phyloP scores from a whole-genome alignment of 2,888 invertebrate species.

The Drosophila borborema region DNA sequence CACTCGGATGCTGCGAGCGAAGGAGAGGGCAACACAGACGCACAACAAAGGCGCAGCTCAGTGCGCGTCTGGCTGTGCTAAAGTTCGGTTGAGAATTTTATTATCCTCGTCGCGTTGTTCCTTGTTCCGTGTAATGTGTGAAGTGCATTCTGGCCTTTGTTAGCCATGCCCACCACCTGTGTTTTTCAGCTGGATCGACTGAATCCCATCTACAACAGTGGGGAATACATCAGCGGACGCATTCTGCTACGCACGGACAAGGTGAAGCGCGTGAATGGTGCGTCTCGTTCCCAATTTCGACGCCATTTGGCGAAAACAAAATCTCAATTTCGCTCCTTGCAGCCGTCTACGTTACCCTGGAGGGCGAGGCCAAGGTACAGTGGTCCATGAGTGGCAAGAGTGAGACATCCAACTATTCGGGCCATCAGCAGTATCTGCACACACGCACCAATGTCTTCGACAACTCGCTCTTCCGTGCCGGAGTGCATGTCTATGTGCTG shows the following conservation, averaged over 20 bases:
- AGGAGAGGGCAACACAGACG: slow-evolving; percentile 36
- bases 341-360: slow-evolving; percentile 82
- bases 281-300: slow-evolving; percentile 18
- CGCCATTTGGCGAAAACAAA: background rate
- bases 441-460: slow-evolving; percentile 80
- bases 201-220: slow-evolving; percentile 79
- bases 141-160: slow-evolving; percentile 21
- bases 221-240: slow-evolving; percentile 80
- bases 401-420: slow-evolving; percentile 80
- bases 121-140: slow-evolving; percentile 49
- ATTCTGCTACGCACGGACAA: slow-evolving; percentile 80
- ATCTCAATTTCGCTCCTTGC: slow-evolving; percentile 7
- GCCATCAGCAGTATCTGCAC: slow-evolving; percentile 82
- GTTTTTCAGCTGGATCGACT: slow-evolving; percentile 82
- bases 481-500: slow-evolving; percentile 90
- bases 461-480: slow-evolving; percentile 77
- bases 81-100: slow-evolving; percentile 59
- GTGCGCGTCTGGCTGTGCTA: slow-evolving; percentile 79
- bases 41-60: slow-evolving; percentile 61
- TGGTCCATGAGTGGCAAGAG: slow-evolving; percentile 82
- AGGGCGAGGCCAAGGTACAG: slow-evolving; percentile 83
- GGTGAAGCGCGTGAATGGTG: slow-evolving; percentile 82
- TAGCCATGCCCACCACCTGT: slow-evolving; percentile 81
- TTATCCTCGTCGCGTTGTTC: slow-evolving; percentile 11
- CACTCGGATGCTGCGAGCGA: slow-evolving; percentile 63